A percentile compares a stretch with the other conserved stretches of the same genome.
Evolutionary conservation across 92 coral and sea anemone genomes (phyloP).

Genomic region (Actinostola sp.): DNA sequence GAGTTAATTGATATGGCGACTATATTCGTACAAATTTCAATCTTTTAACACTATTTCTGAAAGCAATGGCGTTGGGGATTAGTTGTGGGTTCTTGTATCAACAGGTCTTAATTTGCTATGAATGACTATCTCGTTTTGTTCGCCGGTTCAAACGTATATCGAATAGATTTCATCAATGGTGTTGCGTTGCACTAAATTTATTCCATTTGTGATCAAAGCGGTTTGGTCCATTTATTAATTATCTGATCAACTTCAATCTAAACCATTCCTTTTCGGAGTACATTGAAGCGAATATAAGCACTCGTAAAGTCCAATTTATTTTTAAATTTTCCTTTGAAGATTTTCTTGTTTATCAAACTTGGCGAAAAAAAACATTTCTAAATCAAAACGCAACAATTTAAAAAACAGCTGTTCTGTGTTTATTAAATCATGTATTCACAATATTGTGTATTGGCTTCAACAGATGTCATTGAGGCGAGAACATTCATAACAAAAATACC

Average conservation of each 20-base stretch:
- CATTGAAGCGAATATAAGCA: no score
- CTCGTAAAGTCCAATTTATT: no score
- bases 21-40: not conserved
- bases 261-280: not conserved
- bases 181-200: slow-evolving; percentile 7
- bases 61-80: not conserved
- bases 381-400: no score
- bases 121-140: not conserved
- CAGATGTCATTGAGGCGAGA: no score
- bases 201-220: slow-evolving; percentile 4
- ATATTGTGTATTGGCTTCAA: no score
- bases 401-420: no score
- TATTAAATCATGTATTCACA: no score
- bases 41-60: not conserved
- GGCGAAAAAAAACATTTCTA: no score
- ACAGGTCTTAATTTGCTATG: slow-evolving; percentile 9
- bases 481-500: no score
- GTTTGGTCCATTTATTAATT: slow-evolving; percentile 1
- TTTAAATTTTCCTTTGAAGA: no score
- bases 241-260: not conserved
- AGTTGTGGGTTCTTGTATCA: not conserved
- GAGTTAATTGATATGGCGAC: no score
- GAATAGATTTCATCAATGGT: not conserved
- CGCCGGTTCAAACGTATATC: not conserved
- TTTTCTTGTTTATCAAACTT: no score